These are phyloP conservation scores for Mustela lutreola DNA, from an alignment of 2,113 vertebrate species.

Conservation along the genomic window DNA sequence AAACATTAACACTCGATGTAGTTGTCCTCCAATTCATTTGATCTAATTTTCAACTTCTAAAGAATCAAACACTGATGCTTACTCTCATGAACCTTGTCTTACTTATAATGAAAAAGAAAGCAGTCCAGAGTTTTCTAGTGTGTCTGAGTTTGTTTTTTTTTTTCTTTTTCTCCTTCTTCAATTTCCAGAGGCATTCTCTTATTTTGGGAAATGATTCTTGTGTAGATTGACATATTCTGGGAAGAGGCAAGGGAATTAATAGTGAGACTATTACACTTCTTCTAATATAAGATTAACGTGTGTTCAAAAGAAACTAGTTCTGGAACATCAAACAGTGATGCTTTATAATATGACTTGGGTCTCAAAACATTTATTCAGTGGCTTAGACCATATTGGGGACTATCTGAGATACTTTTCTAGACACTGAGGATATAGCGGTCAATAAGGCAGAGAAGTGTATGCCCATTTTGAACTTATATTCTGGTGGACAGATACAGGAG, in stretches of 20 bases:
- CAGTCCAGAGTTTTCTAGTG: slow-evolving; percentile 43
- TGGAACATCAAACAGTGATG: background rate
- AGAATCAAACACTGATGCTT: slow-evolving; percentile 62
- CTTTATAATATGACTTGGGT: background rate
- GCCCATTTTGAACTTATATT: background rate
- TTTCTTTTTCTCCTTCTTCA: background rate
- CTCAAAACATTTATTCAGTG: background rate
- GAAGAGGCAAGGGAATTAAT: slow-evolving; percentile 42
- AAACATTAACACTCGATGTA: slow-evolving; percentile 77
- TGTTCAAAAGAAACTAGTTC: slow-evolving; percentile 55
- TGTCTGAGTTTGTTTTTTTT: background rate
- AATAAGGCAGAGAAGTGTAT: background rate
- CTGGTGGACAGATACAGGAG: background rate
- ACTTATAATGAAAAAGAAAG: slow-evolving; percentile 78
- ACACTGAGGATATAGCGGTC: background rate
- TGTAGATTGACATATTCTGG: background rate
- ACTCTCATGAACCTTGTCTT: slow-evolving; percentile 76
- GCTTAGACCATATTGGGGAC: background rate
- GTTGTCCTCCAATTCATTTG: slow-evolving; percentile 72
- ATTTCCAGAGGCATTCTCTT: slow-evolving; percentile 43
- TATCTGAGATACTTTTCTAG: background rate
- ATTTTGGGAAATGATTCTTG: slow-evolving; percentile 48
- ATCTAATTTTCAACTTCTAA: slow-evolving; percentile 82
- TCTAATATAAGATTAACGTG: slow-evolving; percentile 42
- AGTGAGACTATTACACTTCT: background rate